Conservation (phyloP, 2,113 vertebrate species). For the Trematocara unimaculatum region DNA sequence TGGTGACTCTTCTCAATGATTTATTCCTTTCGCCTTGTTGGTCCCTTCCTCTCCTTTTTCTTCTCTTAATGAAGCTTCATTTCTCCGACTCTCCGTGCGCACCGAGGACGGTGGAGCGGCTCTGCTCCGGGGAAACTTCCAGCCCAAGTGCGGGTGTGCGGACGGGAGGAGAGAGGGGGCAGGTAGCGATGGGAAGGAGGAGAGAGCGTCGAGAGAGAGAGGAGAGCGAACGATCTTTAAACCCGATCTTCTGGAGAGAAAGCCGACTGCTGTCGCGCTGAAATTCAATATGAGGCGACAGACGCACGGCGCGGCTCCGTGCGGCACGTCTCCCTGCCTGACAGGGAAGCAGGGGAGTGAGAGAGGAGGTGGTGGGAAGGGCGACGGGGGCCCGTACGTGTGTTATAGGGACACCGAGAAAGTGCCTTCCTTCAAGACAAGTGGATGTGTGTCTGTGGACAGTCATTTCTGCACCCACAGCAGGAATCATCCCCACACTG, state of each 20-base stretch:
- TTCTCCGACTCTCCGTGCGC: neutral
- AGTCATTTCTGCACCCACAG: neutral
- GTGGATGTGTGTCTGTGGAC: neutral
- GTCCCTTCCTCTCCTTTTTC: neutral
- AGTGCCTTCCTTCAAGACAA: neutral
- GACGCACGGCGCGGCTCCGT: slow-evolving; percentile 8
- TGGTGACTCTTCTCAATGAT: neutral
- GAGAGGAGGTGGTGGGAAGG: neutral
- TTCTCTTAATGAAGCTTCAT: slow-evolving; percentile 6
- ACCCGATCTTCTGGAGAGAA: slow-evolving; percentile 34
- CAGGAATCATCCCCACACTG: neutral
- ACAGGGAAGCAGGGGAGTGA: neutral
- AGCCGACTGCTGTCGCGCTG: slow-evolving; percentile 29
- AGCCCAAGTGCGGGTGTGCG: neutral
- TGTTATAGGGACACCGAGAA: neutral
- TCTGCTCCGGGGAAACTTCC: slow-evolving; percentile 19
- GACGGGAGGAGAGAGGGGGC: neutral
- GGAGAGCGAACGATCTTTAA: neutral
- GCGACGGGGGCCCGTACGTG: neutral
- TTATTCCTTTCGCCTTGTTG: neutral
- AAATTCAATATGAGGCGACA: slow-evolving; percentile 30
- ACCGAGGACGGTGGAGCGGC: neutral
- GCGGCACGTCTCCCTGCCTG: neutral
- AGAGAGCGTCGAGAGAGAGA: neutral
- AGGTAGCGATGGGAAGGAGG: neutral